Percentiles rank a stretch among this genome's conserved stretches.
These are phyloP conservation scores for Cylas formicarius DNA, from an alignment of 1,140 invertebrate species.

Conservation along the genomic window DNA sequence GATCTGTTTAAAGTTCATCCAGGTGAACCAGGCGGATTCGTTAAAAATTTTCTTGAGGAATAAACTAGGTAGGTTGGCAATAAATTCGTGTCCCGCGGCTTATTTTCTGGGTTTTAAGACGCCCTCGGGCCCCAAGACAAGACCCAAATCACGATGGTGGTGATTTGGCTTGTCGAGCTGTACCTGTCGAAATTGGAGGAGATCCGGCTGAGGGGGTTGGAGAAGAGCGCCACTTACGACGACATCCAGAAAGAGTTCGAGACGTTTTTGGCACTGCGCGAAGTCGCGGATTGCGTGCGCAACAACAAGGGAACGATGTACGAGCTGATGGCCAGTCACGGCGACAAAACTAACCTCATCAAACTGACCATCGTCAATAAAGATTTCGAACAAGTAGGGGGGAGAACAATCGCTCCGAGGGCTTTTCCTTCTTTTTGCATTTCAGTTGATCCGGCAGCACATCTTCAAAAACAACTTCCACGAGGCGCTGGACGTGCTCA, in stretches of 20 bases:
- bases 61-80: slow-evolving; percentile 19
- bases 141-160: slow-evolving; percentile 84
- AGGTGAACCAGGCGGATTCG: slow-evolving; percentile 73
- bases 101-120: slow-evolving; percentile 34
- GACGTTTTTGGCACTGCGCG: slow-evolving; percentile 56
- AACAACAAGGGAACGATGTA: slow-evolving; percentile 78
- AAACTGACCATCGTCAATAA: slow-evolving; percentile 79
- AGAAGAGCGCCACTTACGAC: slow-evolving; percentile 51
- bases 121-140: slow-evolving; percentile 54
- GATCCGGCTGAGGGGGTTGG: slow-evolving; percentile 53
- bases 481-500: slow-evolving; percentile 69
- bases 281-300: slow-evolving; percentile 62
- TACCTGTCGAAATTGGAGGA: slow-evolving; percentile 79
- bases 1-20: slow-evolving; percentile 86
- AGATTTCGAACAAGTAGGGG: slow-evolving; percentile 76
- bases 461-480: slow-evolving; percentile 69
- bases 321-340: slow-evolving; percentile 85
- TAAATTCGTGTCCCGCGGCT: not conserved
- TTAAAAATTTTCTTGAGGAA: slow-evolving; percentile 79
- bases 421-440: slow-evolving; percentile 4
- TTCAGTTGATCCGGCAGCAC: slow-evolving; percentile 69
- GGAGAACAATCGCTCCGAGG: not conserved
- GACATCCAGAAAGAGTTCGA: slow-evolving; percentile 77
- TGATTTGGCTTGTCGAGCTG: slow-evolving; percentile 89
- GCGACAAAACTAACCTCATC: slow-evolving; percentile 82